Evolutionary conservation across 2,888 invertebrate species (phyloP), one percentile per base, ranked within the genome.

Genomic region (Pedicia rivosa): DNA sequence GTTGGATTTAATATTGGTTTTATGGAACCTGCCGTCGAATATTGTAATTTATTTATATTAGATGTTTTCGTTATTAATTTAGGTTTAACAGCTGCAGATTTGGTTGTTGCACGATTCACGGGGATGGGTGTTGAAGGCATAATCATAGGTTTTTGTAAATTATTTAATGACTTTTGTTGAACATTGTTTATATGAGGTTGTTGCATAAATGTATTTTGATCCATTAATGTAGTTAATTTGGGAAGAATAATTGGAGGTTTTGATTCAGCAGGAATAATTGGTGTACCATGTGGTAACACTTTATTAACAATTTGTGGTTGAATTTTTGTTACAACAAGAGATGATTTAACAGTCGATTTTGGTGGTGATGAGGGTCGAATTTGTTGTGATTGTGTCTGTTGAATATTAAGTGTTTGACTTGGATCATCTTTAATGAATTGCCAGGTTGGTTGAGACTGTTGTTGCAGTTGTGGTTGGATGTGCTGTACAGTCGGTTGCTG

Each of bases 401-500:
- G 43, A 16, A 35, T 25, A 8, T 20, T 32, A 7, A 13, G 14
- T 12, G 20, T 32, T 32, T 19, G 32, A 8, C 8, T 20, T 12
- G 32, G 9, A 8, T 32, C 19, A 13, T 32, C 20, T 32, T 19
- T n/a, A n/a, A n/a, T 26, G 33, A 37, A 38, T 37, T 33, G 43
- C 7, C 4, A 5, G 32, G 28, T n/a, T 39, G 43, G 33, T 39
- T 46, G 36, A 28, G 25, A 38, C 41, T 43, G 40, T 28, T 45
- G 43, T 28, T 36, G 41, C 37, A 31, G 36, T 37, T 44, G 37
- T 8, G 29, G 40, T 37, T 44, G 40, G 9, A n/a, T 39, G 38
- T 38, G 44, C 16, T 39, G 45, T 24, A 42, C 32, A 4, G 27
- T 25, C 20, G 62, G 54, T 41, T 65, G 66, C 14, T 63, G 60